Conservation (phyloP, 2,797 vertebrate species). For the Sparus aurata region DNA sequence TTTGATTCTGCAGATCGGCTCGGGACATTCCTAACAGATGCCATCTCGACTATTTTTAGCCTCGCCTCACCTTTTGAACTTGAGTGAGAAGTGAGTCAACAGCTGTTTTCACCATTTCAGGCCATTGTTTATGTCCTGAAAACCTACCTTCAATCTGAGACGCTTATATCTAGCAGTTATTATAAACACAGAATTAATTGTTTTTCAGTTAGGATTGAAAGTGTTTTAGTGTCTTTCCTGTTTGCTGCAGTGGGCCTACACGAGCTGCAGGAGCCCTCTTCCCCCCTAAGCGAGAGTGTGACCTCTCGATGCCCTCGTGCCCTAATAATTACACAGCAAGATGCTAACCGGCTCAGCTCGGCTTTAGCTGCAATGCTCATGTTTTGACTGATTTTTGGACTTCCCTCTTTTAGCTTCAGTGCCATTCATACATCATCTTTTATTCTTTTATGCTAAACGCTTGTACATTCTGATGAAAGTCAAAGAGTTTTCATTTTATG, state of each 20-base stretch:
- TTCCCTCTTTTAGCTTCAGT: conserved; percentile 48
- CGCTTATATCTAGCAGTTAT: conserved; percentile 5
- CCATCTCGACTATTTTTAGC: conserved; percentile 76
- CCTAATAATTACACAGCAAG: conserved; percentile 71
- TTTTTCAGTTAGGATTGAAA: conserved; percentile 48
- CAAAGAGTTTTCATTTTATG: neutral
- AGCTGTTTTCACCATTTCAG: conserved; percentile 59
- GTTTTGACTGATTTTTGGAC: conserved; percentile 51
- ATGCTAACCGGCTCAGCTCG: conserved; percentile 63
- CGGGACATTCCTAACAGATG: conserved; percentile 74
- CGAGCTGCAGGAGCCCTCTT: conserved; percentile 41
- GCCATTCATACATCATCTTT: conserved; percentile 18
- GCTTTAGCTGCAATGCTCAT: conserved; percentile 44
- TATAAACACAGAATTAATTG: conserved; percentile 30
- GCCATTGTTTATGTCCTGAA: conserved; percentile 31
- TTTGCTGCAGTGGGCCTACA: conserved; percentile 54
- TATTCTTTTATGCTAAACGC: conserved; percentile 1
- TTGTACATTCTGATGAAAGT: neutral
- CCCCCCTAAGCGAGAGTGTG: conserved; percentile 43
- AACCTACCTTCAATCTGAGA: neutral
- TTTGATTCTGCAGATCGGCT: conserved; percentile 53
- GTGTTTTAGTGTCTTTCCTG: conserved; percentile 42
- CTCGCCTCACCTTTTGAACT: conserved; percentile 72
- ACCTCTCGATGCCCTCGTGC: conserved; percentile 65
- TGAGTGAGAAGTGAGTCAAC: conserved; percentile 61